A percentile compares a stretch with the other conserved stretches of the same genome.
Evolutionary conservation across 2,113 vertebrate genomes (phyloP).

Genomic region (Coregonus clupeaformis): DNA sequence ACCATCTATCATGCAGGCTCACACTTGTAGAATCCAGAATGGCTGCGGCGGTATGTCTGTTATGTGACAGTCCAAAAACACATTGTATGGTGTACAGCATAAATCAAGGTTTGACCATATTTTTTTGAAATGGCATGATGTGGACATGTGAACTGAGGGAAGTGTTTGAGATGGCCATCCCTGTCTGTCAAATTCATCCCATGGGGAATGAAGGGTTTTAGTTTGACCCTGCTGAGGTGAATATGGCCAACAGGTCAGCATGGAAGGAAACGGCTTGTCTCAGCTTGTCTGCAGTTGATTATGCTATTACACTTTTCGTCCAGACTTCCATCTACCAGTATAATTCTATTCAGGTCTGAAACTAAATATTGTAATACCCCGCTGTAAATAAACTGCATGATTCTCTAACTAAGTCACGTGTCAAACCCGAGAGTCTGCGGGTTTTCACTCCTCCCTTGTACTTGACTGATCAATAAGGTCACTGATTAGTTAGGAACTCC

Average conservation of each 20-base stretch:
- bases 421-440: too few relatives aligned
- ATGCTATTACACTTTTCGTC: background rate
- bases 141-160: background rate
- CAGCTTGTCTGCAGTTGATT: background rate
- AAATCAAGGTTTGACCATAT: background rate
- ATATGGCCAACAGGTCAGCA: background rate
- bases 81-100: background rate
- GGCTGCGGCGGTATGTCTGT: background rate
- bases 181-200: background rate
- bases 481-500: too few relatives aligned
- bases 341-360: background rate
- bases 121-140: background rate
- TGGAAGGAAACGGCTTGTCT: background rate
- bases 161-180: background rate
- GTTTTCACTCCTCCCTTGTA: too few relatives aligned
- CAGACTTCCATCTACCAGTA: background rate
- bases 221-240: background rate
- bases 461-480: too few relatives aligned
- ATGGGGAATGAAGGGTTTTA: background rate
- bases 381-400: background rate
- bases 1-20: background rate
- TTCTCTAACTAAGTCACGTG: background rate
- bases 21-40: background rate
- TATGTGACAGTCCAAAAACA: background rate
- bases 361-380: background rate